Percentiles rank a stretch among this genome's conserved stretches.
These are phyloP conservation scores for Drosophila nigricruria DNA, from an alignment of 2,888 invertebrate genomes.

Conservation along the genomic window DNA sequence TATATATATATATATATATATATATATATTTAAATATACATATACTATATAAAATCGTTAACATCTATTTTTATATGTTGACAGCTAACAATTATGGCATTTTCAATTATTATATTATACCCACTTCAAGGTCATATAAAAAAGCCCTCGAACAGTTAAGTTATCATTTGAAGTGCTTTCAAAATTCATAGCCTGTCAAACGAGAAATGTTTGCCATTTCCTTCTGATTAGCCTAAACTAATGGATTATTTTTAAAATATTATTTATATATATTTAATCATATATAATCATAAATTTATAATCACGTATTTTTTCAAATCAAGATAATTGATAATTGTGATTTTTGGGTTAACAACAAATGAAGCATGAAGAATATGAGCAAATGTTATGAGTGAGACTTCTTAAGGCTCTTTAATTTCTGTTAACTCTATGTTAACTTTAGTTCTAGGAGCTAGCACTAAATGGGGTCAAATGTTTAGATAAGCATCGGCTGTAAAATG, in stretches of 20 bases:
- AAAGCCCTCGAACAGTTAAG: conserved; percentile 4
- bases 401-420: neutral
- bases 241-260: conserved; percentile 10
- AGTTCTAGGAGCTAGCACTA: neutral
- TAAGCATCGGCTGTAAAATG: neutral
- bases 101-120: conserved; percentile 5
- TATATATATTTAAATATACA: too few relatives aligned
- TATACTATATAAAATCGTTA: too few relatives aligned
- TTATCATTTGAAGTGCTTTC: conserved; percentile 29
- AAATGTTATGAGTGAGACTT: neutral
- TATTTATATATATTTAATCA: neutral
- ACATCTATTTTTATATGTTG: neutral
- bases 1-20: too few relatives aligned
- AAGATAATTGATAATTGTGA: neutral
- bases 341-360: neutral
- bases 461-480: neutral
- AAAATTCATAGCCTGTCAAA: conserved; percentile 17
- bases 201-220: conserved; percentile 12
- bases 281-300: neutral
- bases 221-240: conserved; percentile 16
- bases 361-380: too few relatives aligned
- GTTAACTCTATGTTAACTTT: neutral
- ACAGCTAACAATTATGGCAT: neutral
- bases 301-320: neutral
- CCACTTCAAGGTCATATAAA: conserved; percentile 2